These are phyloP conservation scores for Zapus hudsonius DNA, from an alignment of 2,113 vertebrate genomes.

Conservation along the genomic window DNA sequence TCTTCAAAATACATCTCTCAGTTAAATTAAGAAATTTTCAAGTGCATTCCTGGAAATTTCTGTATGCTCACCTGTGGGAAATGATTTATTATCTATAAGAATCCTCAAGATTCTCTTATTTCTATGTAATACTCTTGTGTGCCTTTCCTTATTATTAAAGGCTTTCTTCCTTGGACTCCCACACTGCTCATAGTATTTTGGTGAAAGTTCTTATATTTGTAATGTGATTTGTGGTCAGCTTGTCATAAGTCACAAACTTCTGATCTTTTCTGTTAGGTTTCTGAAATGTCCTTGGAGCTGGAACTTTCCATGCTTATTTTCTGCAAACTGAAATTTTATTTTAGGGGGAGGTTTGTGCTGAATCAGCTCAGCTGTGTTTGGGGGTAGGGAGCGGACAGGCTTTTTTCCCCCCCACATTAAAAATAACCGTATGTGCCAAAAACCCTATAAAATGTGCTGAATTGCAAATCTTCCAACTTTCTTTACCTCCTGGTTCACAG, in stretches of 20 bases:
- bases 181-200: not conserved
- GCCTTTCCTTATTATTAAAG: constrained; percentile 45
- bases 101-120: constrained; percentile 16
- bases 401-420: constrained; percentile 69
- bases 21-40: constrained; percentile 56
- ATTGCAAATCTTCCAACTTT: constrained; percentile 68
- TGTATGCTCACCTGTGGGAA: constrained; percentile 51
- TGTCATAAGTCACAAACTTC: constrained; percentile 46
- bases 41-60: constrained; percentile 58
- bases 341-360: constrained; percentile 79
- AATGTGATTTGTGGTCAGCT: constrained; percentile 26
- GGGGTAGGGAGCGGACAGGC: constrained; percentile 73
- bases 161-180: constrained; percentile 8
- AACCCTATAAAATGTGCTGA: constrained; percentile 77
- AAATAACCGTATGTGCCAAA: constrained; percentile 79
- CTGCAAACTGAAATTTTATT: constrained; percentile 78
- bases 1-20: constrained; percentile 49
- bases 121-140: not conserved
- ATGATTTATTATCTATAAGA: constrained; percentile 58
- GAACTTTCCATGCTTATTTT: constrained; percentile 78
- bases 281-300: constrained; percentile 71
- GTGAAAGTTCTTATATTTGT: constrained; percentile 25
- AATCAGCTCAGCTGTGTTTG: constrained; percentile 82
- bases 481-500: constrained; percentile 64
- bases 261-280: constrained; percentile 57